Base-by-base conservation (phyloP, 1,140 invertebrate species). In the Microplitis mediator region DNA sequence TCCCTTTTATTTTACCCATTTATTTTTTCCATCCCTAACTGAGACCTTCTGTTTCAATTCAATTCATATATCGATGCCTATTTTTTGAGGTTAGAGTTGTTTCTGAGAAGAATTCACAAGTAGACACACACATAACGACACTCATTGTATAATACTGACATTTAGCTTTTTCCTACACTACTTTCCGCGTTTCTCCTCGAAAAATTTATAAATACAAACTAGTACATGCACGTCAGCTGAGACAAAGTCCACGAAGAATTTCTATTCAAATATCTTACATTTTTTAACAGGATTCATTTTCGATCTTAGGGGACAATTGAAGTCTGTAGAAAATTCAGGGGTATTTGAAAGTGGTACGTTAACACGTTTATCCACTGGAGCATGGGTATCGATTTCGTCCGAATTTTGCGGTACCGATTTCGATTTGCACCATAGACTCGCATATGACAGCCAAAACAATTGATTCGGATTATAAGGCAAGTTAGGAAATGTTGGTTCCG, bases 391-490 rank as follows among this genome's bases (percentile, higher is more conserved):
- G n/a, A n/a, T n/a, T n/a, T n/a, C 63, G 5, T 65, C 9, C 6
- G 23, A 16, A 51, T 14, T 50, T n/a, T 52, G 45, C 11, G n/a
- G 1, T 0, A 39, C 9, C n/a, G n/a, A n/a, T n/a, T n/a, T n/a
- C n/a, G n/a, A n/a, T n/a, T n/a, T n/a, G n/a, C n/a, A n/a, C n/a
- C n/a, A n/a, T n/a, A n/a, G n/a, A n/a, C n/a, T n/a, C n/a, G n/a
- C n/a, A n/a, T n/a, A n/a, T n/a, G n/a, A n/a, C n/a, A n/a, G n/a
- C n/a, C n/a, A 93, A 79, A 92, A 92, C 62, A 92, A 84, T 80
- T 93, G 91, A 23, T 88, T 83, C 9, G 84, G 83, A 3, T 82
- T 87, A 66, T 88, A 89, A 36, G 75, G 61, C 4, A 87, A 65
- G 39, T 84, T 85, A 9, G 85, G 84, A 4, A 39, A 39, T 6